Evolutionary conservation across 2,797 vertebrate genomes (phyloP).

Genomic region (Alosa sapidissima): DNA sequence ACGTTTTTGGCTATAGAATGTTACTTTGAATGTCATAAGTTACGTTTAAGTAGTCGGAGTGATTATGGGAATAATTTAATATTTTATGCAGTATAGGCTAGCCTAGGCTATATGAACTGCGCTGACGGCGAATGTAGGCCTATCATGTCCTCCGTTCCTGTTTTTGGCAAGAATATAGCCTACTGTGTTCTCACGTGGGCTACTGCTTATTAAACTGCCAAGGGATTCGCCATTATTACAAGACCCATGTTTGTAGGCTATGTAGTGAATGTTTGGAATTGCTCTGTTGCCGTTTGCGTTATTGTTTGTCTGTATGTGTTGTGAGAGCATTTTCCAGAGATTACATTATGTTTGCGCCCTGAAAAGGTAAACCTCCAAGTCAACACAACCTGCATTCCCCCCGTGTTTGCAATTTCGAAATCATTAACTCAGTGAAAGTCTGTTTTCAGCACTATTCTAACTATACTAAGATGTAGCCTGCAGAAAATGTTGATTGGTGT

Average conservation of each 20-base stretch:
- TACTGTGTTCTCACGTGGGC: not conserved
- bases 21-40: no score
- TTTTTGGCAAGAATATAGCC: not conserved
- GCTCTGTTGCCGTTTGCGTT: not conserved
- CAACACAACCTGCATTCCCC: constrained; percentile 12
- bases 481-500: not conserved
- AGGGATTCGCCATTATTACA: not conserved
- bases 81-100: not conserved
- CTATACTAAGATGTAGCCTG: not conserved
- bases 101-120: not conserved
- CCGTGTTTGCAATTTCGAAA: not conserved
- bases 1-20: no score
- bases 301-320: constrained; percentile 14
- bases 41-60: no score
- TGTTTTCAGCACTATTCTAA: not conserved
- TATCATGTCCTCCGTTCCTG: not conserved
- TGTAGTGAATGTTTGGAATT: not conserved
- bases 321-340: not conserved
- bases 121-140: not conserved
- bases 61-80: no score
- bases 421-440: not conserved
- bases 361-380: not conserved
- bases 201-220: not conserved
- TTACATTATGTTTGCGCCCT: not conserved
- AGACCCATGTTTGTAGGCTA: not conserved